Base-by-base conservation (phyloP, 1,140 invertebrate genomes). In the Caenorhabditis briggsae region DNA sequence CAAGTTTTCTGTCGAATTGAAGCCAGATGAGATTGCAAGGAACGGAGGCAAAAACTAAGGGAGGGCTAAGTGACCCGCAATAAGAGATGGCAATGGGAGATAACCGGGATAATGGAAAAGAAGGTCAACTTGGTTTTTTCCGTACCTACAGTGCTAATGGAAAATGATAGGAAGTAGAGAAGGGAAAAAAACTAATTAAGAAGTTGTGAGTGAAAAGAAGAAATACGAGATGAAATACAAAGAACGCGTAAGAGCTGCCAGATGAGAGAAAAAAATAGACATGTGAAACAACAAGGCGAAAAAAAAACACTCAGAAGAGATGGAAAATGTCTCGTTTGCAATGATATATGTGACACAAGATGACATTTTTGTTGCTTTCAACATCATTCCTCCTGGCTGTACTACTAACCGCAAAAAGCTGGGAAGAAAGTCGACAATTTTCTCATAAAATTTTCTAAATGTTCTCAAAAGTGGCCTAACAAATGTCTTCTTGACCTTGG, bases 281-380 rank as follows among this genome's bases (percentile, higher is more conserved):
- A 23, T 23, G 25, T 11, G 16, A 53, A 53, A 56, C 25, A 33
- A 33, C 33, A 33, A 1, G 1, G 33, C 33, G 12, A 50, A 53
- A 82, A 23, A 56, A 55, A 55, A 82, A 82, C 7, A 12, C 14
- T 14, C 50, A 53, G 16, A 53, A 58, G 25, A 46, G 58, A 43
- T 25, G 2, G 8, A 78, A 70, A 70, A 70, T n/a, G 8, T 78
- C 46, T 41, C 33, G n/a, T 48, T 78, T 78, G 20, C 43, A 50
- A 78, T 78, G 46, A 78, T 78, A 78, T 43, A 78, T 78, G 70
- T 78, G 46, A 78, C 70, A 50, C n/a, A 53, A 20, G 33, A 78
- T 78, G 70, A 50, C 70, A 78, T 78, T 78, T 78, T 78, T 78
- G 70, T 50, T 78, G 70, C 46, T 78, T 78, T 78, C 46, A 78